Evolutionary conservation across 2,797 vertebrate genomes (phyloP).

Genomic region (Pygocentrus nattereri): DNA sequence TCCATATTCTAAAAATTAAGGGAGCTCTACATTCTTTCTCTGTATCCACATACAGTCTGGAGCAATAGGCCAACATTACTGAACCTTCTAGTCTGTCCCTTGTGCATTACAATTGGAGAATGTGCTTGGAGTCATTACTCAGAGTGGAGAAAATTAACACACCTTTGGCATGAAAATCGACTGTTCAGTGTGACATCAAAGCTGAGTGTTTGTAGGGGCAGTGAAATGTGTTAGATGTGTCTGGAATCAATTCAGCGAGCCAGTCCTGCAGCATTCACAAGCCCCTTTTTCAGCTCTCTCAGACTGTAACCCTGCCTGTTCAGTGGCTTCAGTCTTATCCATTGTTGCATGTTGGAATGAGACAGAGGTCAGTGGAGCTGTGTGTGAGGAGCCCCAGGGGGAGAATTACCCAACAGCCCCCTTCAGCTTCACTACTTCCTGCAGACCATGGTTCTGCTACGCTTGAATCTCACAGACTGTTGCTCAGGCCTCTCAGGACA

Average conservation of each 20-base stretch:
- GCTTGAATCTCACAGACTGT: slow-evolving; percentile 47
- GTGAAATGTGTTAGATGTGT: slow-evolving; percentile 33
- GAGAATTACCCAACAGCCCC: slow-evolving; percentile 55
- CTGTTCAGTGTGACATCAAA: slow-evolving; percentile 24
- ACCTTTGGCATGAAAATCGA: slow-evolving; percentile 37
- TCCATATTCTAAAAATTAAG: neutral
- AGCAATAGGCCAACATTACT: slow-evolving; percentile 17
- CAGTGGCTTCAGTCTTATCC: slow-evolving; percentile 28
- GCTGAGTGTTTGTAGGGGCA: slow-evolving; percentile 24
- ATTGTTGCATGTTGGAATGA: slow-evolving; percentile 54
- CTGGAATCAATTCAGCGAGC: slow-evolving; percentile 37
- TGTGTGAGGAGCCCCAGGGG: slow-evolving; percentile 58
- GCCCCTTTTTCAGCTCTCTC: slow-evolving; percentile 3
- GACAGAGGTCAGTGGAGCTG: slow-evolving; percentile 48
- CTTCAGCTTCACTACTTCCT: slow-evolving; percentile 53
- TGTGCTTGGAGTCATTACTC: slow-evolving; percentile 15
- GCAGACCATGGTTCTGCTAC: slow-evolving; percentile 44
- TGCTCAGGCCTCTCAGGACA: slow-evolving; percentile 51
- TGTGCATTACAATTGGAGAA: slow-evolving; percentile 15
- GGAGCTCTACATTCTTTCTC: neutral
- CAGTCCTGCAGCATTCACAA: slow-evolving; percentile 7
- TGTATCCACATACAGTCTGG: slow-evolving; percentile 6
- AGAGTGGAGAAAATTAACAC: slow-evolving; percentile 38
- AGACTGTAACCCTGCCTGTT: slow-evolving; percentile 30
- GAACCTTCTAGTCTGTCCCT: slow-evolving; percentile 11